Conservation (phyloP, 2,113 vertebrate genomes). For the Ranitomeya imitator region DNA sequence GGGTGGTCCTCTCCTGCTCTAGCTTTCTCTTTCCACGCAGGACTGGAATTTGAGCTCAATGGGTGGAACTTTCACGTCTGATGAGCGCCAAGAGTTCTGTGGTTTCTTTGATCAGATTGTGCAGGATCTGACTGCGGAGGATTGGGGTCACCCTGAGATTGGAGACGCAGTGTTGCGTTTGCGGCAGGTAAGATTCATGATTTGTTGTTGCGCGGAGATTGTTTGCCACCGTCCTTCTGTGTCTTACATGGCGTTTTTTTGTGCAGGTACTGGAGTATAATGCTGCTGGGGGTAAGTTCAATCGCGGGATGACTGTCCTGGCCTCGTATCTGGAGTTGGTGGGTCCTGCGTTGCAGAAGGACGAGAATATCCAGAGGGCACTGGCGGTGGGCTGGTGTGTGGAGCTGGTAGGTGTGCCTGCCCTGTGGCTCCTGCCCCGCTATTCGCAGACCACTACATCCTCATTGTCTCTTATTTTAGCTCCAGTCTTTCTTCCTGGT, state of each 20-base stretch:
- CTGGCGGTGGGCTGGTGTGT: too few relatives aligned
- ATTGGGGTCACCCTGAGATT: conserved; percentile 73
- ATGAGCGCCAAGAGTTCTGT: conserved; percentile 75
- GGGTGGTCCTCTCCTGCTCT: too few relatives aligned
- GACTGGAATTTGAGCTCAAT: conserved; percentile 69
- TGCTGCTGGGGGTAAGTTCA: conserved; percentile 82
- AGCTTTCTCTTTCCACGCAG: conserved; percentile 31
- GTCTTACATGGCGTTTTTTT: too few relatives aligned
- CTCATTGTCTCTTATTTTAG: conserved; percentile 63
- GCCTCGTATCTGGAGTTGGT: conserved; percentile 76
- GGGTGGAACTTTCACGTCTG: conserved; percentile 62
- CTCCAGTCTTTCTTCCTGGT: conserved; percentile 92
- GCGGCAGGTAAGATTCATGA: conserved; percentile 71
- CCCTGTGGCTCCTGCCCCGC: too few relatives aligned
- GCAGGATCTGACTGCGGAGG: conserved; percentile 77
- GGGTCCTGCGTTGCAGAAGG: conserved; percentile 68
- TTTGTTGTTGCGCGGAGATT: too few relatives aligned
- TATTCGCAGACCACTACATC: neutral
- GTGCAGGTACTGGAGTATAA: conserved; percentile 85
- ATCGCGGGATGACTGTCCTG: conserved; percentile 87
- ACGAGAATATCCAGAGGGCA: conserved; percentile 61
- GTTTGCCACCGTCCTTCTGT: too few relatives aligned
- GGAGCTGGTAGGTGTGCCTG: conserved; percentile 80
- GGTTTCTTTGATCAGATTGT: conserved; percentile 82
- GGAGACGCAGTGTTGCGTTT: conserved; percentile 78